Evolutionary conservation across 1,140 invertebrate genomes (phyloP), one percentile per base, ranked within the genome.

Genomic region (Lepeophtheirus salmonis): DNA sequence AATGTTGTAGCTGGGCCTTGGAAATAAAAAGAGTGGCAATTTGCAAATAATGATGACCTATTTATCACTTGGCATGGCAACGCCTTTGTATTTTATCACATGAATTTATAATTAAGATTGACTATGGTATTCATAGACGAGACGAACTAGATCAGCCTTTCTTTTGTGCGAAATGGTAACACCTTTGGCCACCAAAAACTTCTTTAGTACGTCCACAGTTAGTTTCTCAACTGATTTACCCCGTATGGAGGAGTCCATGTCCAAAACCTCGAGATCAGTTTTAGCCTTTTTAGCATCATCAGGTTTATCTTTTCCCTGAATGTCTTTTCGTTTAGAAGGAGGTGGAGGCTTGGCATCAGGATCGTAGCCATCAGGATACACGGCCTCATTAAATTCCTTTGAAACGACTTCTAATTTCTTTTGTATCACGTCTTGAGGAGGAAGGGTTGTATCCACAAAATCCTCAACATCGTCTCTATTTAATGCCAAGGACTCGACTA

Each of bases 121-220:
- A 3, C 6, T 52, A 52, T 16, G 20, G 10, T 52, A 41, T 57
- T 12, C 30, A 41, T 30, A 41, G 17, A 60, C 48, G 13, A 16
- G 53, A 2, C 50, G 10, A 6, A 61, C 59, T 6, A 61, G 24
- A 23, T 61, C 50, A 1, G 59, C 59, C 25, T 61, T 55, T 22
- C 23, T 61, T 48, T 54, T 57, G 14, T 30, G 17, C 2, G 50
- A 24, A 13, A 61, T 48, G 14, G 18, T 4, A 20, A 61, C 50
- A 16, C 51, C 59, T 6, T 24, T 23, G 23, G 18, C 21, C 24
- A 17, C 54, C 20, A 61, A 24, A 20, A 17, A 61, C 2, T n/a
- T 23, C 50, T 61, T 61, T 24, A 61, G 25, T 16, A 55, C 59
- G 21, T 61, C 50, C 2, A 61, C 59, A 2, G 49, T 61, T 13